A percentile compares a stretch with the other conserved stretches of the same genome.
Evolutionary conservation across 2,888 invertebrate genomes (phyloP).

Genomic region (Pherbina coryleti): DNA sequence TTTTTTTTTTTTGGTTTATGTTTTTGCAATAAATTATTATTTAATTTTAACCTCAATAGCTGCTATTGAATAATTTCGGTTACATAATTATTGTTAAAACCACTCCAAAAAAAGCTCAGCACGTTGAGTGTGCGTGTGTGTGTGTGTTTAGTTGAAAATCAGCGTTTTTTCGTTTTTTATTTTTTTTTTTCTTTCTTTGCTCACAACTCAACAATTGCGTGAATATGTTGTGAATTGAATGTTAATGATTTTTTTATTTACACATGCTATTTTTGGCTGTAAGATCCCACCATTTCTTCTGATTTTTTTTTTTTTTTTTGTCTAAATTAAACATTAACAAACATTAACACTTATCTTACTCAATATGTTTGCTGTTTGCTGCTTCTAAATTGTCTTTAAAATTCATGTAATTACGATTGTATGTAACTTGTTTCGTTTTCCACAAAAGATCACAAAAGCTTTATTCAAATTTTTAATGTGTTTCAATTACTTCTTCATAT

Average conservation of each 20-base stretch:
- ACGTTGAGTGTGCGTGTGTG: not conserved
- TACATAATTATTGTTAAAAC: constrained; percentile 5
- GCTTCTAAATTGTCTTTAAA: too few species aligned
- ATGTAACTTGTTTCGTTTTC: too few species aligned
- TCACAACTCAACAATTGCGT: not conserved
- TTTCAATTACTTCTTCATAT: too few species aligned
- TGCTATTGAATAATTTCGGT: not conserved
- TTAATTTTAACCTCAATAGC: not conserved
- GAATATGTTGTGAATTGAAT: constrained; percentile 54
- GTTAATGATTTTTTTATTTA: constrained; percentile 52
- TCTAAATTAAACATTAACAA: too few species aligned
- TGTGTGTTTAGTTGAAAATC: too few species aligned
- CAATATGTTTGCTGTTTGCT: constrained; percentile 45
- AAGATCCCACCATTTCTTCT: not conserved
- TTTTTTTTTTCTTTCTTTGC: not conserved
- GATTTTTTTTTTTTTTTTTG: not conserved
- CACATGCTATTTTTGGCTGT: not conserved
- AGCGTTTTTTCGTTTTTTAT: not conserved
- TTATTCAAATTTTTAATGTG: too few species aligned
- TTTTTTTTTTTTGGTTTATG: too few species aligned
- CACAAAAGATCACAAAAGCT: too few species aligned
- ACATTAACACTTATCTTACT: constrained; percentile 59
- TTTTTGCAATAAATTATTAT: not conserved
- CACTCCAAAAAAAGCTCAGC: not conserved
- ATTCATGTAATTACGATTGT: too few species aligned